Evolutionary conservation across 1,140 invertebrate species (phyloP), one percentile per base, ranked within the genome.

Genomic region (Diorhabda sublineata): DNA sequence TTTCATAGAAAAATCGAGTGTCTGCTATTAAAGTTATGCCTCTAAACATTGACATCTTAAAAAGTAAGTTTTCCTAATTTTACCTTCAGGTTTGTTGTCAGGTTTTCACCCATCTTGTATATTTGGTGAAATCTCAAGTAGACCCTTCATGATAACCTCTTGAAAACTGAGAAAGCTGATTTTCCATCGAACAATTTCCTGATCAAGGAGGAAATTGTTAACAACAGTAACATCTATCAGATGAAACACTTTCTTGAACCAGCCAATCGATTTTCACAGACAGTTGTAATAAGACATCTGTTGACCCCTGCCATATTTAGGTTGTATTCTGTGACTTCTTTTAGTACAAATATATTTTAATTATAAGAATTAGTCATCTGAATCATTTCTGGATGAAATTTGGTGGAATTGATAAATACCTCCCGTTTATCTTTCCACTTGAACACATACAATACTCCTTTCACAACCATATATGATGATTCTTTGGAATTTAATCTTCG

Each of bases 401-500:
- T 5, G 0, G 5, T 2, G 5, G 8, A 6, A 52, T 5, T 9
- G 5, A 52, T 52, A 5, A 6, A 52, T 52, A 52, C 1, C 0
- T 52, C 45, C 5, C 1, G 2, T 2, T 52, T 52, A 9, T 52
- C 45, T 6, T 52, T 5, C 8, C 45, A 52, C 2, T 52, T 2
- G 45, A 1, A 6, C 5, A 5, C 45, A 6, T 43, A 9, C 52
- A 61, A 66, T 52, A 2, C 8, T 9, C 8, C 45, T 6, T 5
- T 52, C 8, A 6, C 45, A 6, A 6, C 8, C 8, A 9, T 1
- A 9, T 52, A 52, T 6, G 45, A 6, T 58, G 63, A 68, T 63
- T 52, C 60, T 11, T 58, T 68, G 11, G 66, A 45, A 71, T 65
- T 71, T 61, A 57, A 56, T 68, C 42, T 67, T 42, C 67, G 63